phyloP scores from a whole-genome alignment of 2,797 vertebrate species.

The Falco columbarius region DNA sequence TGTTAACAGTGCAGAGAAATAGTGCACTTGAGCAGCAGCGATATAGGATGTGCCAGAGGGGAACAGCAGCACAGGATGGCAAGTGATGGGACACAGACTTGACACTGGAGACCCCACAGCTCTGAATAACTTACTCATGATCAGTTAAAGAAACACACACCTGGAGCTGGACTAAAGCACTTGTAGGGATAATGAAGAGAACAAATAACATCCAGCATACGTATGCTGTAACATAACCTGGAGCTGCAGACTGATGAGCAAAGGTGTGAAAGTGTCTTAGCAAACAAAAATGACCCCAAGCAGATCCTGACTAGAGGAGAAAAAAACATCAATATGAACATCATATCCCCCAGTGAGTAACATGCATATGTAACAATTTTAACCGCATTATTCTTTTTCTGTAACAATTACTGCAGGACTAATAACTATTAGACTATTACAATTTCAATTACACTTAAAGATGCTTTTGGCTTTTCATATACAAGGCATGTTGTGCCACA shows the following conservation, averaged over 20 bases:
- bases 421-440: not conserved
- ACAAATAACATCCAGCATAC: not conserved
- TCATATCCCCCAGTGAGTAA: not conserved
- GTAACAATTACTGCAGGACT: not conserved
- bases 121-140: not conserved
- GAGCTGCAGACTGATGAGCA: not conserved
- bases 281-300: not conserved
- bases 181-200: not conserved
- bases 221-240: not conserved
- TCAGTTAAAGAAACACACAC: not conserved
- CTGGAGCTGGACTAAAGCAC: not conserved
- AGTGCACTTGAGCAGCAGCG: not conserved
- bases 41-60: fast-evolving
- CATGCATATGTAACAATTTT: not conserved
- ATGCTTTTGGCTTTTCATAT: not conserved
- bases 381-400: not conserved
- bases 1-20: not conserved
- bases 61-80: not conserved
- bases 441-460: not conserved
- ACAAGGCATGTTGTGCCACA: not conserved
- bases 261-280: not conserved
- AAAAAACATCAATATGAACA: not conserved
- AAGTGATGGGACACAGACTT: not conserved
- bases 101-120: not conserved
- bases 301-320: not conserved